These are phyloP conservation scores for Ceyx margarethae DNA, from an alignment of 2,113 vertebrate species.

Conservation along the genomic window DNA sequence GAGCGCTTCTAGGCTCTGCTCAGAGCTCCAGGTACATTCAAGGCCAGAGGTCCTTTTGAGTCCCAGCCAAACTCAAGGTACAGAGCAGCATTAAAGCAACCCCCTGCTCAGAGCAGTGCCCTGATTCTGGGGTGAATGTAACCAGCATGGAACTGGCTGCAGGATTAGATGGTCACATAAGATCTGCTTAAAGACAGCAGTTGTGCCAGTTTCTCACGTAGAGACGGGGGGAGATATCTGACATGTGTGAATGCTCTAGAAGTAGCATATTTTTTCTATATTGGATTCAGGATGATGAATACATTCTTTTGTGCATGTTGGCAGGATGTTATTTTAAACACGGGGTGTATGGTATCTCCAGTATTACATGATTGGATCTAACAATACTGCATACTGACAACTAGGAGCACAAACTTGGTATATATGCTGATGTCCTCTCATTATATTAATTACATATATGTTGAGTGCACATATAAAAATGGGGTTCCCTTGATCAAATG, in stretches of 20 bases:
- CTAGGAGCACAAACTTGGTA: not conserved
- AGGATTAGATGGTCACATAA: not conserved
- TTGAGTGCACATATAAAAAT: not conserved
- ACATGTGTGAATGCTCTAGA: not conserved
- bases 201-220: not conserved
- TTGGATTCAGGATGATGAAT: slow-evolving; percentile 7
- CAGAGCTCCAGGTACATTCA: not conserved
- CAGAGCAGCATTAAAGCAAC: not conserved
- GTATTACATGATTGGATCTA: not conserved
- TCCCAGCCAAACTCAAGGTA: not conserved
- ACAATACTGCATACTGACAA: not conserved
- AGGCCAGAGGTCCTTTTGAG: not conserved
- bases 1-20: not conserved
- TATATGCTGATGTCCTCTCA: not conserved
- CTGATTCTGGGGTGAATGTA: not conserved
- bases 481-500: not conserved
- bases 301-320: not conserved
- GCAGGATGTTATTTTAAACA: not conserved
- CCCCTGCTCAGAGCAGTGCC: not conserved
- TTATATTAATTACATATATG: not conserved
- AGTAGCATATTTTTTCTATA: slow-evolving; percentile 10
- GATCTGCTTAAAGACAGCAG: not conserved
- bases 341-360: not conserved
- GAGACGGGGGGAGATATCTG: not conserved
- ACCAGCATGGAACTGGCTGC: not conserved